Evolutionary conservation across 1,140 invertebrate species (phyloP).

Genomic region (Metopolophium dirhodum): DNA sequence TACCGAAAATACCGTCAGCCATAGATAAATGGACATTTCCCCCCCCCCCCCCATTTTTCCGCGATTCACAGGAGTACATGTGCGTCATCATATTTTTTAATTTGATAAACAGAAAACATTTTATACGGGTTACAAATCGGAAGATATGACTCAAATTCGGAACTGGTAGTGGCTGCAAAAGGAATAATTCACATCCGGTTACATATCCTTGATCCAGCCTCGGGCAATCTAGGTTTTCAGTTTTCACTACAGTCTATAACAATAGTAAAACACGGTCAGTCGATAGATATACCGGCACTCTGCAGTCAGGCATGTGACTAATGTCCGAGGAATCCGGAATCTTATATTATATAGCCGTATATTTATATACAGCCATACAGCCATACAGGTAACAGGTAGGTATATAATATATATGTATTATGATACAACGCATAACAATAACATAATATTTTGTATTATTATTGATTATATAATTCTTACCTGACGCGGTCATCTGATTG

Average conservation of each 20-base stretch:
- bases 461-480: no score
- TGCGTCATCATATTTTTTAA: background rate
- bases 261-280: background rate
- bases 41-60: no score
- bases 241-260: background rate
- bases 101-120: background rate
- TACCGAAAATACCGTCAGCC: no score
- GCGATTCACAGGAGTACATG: background rate
- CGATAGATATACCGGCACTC: background rate
- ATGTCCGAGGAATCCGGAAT: background rate
- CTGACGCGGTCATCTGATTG: background rate
- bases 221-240: background rate
- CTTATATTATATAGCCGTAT: no score
- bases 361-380: background rate
- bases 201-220: background rate
- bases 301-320: background rate
- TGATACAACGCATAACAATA: no score
- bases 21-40: no score
- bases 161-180: background rate
- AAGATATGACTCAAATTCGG: slow-evolving; percentile 3
- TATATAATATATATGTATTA: no score
- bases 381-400: background rate
- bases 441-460: no score
- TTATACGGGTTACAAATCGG: background rate
- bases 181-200: slow-evolving; percentile 9